Evolutionary conservation across 1,140 invertebrate genomes (phyloP), one percentile per base, ranked within the genome.

Genomic region (Ericerus pela): DNA sequence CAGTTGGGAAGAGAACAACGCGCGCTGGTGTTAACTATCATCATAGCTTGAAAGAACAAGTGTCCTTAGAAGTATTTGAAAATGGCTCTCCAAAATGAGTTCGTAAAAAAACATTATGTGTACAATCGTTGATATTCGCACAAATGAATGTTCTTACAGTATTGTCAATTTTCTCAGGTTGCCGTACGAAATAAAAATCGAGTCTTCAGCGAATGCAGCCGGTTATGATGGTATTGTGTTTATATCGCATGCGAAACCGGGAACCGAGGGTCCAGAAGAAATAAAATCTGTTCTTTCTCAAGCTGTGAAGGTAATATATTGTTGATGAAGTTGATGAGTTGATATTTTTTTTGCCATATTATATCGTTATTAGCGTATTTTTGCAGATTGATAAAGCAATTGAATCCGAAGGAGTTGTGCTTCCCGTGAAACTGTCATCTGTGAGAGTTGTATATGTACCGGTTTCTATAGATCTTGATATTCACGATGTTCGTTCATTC

Each of bases 401-500:
- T 12, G 37, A 43, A 24, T 51, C 29, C 28, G 58, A 58, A 29
- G 58, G 58, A 43, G 56, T 37, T 20, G 36, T 61, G 22, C 55
- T 61, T 14, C 31, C 41, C 33, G 36, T 56, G 1, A 53, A 52
- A 29, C 43, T 60, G 24, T 57, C 61, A 0, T 29, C 59, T 20
- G 58, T 51, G 16, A 36, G 61, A 24, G 22, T 62, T n/a, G 36
- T 62, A 16, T 62, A 60, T 37, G 22, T 59, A 10, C 61, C 61
- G 6, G 54, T 53, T 26, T 47, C 54, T 18, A 24, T 62, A 1
- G 55, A 54, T 37, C 22, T 41, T 10, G 84, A 88, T 68, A 89
- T 85, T 66, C 81, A 91, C 70, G 88, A 92, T 69, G 82, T 88
- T 2, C 69, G 80, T 54, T 72, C 76, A 37, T 83, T 78, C 66